Conservation (phyloP, 2,888 invertebrate species). For the Heteromyza rotundicornis region DNA sequence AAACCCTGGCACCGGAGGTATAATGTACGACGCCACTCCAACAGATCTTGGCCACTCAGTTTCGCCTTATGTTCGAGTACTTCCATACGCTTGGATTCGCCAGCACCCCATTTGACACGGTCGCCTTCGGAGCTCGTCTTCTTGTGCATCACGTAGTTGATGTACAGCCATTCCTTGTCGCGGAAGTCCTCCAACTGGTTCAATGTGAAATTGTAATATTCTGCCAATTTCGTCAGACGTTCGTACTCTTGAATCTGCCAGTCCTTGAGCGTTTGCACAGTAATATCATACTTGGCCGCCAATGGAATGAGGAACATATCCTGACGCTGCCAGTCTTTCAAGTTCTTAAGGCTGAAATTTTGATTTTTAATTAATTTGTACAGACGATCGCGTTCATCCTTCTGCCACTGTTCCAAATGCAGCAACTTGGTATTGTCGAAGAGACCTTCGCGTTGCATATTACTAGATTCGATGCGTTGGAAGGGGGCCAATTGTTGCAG, state of each 20-base stretch:
- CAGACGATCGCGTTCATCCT: slow-evolving; percentile 54
- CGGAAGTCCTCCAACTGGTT: slow-evolving; percentile 55
- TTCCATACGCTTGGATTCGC: slow-evolving; percentile 40
- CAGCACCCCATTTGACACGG: slow-evolving; percentile 40
- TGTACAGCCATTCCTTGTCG: slow-evolving; percentile 47
- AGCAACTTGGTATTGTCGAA: slow-evolving; percentile 47
- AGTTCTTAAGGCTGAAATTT: slow-evolving; percentile 44
- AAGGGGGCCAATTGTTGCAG: slow-evolving; percentile 43
- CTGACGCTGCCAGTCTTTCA: slow-evolving; percentile 52
- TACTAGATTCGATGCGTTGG: slow-evolving; percentile 43
- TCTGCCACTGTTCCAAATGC: slow-evolving; percentile 49
- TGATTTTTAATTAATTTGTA: slow-evolving; percentile 55
- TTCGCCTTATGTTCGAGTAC: slow-evolving; percentile 39
- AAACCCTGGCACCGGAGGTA: slow-evolving; percentile 53
- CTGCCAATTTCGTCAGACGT: slow-evolving; percentile 46
- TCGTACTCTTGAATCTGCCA: slow-evolving; percentile 55
- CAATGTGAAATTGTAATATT: slow-evolving; percentile 47
- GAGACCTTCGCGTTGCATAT: slow-evolving; percentile 43
- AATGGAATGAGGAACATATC: slow-evolving; percentile 40
- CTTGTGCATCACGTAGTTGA: slow-evolving; percentile 49
- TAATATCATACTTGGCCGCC: slow-evolving; percentile 43
- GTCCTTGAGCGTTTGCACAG: slow-evolving; percentile 42
- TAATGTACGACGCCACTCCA: slow-evolving; percentile 52
- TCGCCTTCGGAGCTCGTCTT: slow-evolving; percentile 39
- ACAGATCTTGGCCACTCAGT: slow-evolving; percentile 41